phyloP scores from a whole-genome alignment of 2,888 invertebrate genomes.

The Tortricodes alternella region DNA sequence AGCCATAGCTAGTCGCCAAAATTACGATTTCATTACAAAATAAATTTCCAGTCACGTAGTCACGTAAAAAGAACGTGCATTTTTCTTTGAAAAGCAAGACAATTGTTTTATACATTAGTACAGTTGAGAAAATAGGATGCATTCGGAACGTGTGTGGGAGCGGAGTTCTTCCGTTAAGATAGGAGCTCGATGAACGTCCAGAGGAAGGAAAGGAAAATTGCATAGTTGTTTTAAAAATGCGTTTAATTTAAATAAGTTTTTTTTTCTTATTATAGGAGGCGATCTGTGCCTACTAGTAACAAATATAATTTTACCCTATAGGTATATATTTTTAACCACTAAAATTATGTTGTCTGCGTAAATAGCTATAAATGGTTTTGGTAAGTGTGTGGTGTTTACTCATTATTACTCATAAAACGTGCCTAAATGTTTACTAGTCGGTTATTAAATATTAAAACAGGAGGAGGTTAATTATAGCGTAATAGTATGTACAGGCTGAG shows the following conservation, averaged over 20 bases:
- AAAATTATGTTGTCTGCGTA: no score
- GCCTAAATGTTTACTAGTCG: no score
- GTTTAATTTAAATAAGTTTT: no score
- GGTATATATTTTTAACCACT: no score
- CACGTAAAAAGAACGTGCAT: slow-evolving; percentile 29
- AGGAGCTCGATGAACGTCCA: slow-evolving; percentile 29
- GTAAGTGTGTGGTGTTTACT: no score
- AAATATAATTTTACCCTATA: no score
- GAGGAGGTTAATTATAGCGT: not conserved
- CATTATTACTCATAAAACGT: no score
- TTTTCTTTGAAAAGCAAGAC: slow-evolving; percentile 36
- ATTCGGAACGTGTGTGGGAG: slow-evolving; percentile 44
- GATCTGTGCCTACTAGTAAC: no score
- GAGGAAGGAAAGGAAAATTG: not conserved
- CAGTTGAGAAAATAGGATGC: slow-evolving; percentile 48
- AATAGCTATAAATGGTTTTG: no score
- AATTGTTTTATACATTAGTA: slow-evolving; percentile 43
- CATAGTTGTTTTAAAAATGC: no score
- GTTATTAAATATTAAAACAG: no score
- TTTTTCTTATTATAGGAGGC: no score
- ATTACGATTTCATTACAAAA: slow-evolving; percentile 12
- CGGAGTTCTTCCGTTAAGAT: slow-evolving; percentile 43
- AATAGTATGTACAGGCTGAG: not conserved
- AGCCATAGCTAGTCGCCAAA: slow-evolving; percentile 3
- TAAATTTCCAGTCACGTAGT: slow-evolving; percentile 20